A percentile compares a stretch with the other conserved stretches of the same genome.
Conservation (phyloP, 1,140 invertebrate genomes). For the Diplogasteroides magnus region DNA sequence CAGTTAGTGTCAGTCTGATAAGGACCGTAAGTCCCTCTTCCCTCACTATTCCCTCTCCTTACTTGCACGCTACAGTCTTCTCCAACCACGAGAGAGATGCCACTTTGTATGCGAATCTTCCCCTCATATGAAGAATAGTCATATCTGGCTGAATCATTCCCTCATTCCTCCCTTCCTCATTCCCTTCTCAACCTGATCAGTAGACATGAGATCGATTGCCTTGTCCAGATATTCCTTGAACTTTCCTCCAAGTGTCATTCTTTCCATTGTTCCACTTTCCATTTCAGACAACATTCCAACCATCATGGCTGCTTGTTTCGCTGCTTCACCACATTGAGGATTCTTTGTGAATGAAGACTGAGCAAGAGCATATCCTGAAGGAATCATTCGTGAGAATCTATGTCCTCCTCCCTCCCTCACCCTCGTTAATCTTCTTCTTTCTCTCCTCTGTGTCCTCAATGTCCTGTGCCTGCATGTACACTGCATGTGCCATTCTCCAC, state of each 20-base stretch:
- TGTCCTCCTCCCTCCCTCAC: neutral
- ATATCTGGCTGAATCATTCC: neutral
- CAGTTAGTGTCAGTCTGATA: neutral
- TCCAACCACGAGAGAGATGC: neutral
- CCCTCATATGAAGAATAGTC: neutral
- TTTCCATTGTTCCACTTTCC: neutral
- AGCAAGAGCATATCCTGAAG: neutral
- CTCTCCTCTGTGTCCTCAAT: neutral
- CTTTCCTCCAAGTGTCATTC: neutral
- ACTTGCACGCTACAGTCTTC: neutral
- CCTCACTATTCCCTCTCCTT: too few species aligned
- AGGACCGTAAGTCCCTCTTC: too few species aligned
- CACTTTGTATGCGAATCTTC: neutral
- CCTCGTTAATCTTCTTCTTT: neutral
- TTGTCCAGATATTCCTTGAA: neutral
- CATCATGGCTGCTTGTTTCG: neutral
- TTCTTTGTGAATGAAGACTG: neutral
- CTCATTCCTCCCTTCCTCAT: neutral
- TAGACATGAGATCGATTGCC: neutral
- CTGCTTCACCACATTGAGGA: neutral
- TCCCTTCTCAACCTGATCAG: too few species aligned
- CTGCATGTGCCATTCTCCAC: neutral
- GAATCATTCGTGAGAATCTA: neutral
- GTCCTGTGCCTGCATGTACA: neutral
- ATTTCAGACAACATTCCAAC: neutral